Evolutionary conservation across 2,888 invertebrate species (phyloP).

Genomic region (Leptinotarsa haldemani): DNA sequence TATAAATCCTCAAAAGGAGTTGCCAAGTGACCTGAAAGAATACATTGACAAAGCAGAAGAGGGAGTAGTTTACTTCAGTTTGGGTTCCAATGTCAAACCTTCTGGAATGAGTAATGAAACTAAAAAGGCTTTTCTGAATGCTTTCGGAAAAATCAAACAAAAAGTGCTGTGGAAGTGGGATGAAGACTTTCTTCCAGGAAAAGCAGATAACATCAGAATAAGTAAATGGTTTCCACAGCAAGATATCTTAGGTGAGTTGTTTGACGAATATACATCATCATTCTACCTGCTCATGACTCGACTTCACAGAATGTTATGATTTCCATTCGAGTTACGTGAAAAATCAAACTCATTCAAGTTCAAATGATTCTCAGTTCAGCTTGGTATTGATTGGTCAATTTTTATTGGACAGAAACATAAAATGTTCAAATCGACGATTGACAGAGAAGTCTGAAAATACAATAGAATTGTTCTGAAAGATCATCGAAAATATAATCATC

Average conservation of each 20-base stretch:
- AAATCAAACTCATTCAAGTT: too few relatives aligned
- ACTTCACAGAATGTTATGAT: too few relatives aligned
- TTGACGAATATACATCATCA: slow-evolving; percentile 50
- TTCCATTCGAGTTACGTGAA: too few relatives aligned
- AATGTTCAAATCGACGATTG: too few relatives aligned
- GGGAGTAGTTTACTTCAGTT: slow-evolving; percentile 71
- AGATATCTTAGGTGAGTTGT: slow-evolving; percentile 47
- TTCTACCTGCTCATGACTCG: not conserved
- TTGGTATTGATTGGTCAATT: too few relatives aligned
- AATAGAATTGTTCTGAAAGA: too few relatives aligned
- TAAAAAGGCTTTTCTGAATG: slow-evolving; percentile 68
- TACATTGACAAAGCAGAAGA: slow-evolving; percentile 68
- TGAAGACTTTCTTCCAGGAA: slow-evolving; percentile 61
- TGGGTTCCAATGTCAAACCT: slow-evolving; percentile 72
- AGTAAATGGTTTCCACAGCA: slow-evolving; percentile 15
- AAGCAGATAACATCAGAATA: slow-evolving; percentile 48
- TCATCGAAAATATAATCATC: too few relatives aligned
- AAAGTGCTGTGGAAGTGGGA: slow-evolving; percentile 76
- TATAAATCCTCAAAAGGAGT: slow-evolving; percentile 51
- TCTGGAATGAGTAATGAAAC: slow-evolving; percentile 69
- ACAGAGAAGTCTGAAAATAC: too few relatives aligned
- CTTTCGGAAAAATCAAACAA: slow-evolving; percentile 71
- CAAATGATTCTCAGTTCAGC: too few relatives aligned
- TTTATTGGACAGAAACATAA: too few relatives aligned
- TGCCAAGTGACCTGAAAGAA: slow-evolving; percentile 66